Percentiles rank a stretch among this genome's conserved stretches.
These are phyloP conservation scores for Hecatera dysodea DNA, from an alignment of 2,888 invertebrate genomes.

Conservation along the genomic window DNA sequence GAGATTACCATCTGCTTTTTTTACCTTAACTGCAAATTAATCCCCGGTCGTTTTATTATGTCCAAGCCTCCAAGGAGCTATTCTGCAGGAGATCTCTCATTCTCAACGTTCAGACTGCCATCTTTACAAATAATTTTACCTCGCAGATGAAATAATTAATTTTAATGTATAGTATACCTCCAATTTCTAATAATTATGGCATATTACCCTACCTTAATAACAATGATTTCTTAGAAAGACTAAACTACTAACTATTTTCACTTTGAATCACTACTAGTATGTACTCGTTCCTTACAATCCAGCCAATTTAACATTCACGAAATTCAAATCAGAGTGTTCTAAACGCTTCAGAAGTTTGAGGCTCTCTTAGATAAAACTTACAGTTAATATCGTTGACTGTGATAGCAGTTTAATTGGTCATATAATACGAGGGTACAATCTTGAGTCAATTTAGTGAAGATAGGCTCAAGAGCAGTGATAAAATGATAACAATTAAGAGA, in stretches of 20 bases:
- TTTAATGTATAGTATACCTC: no score
- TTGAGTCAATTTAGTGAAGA: conserved; percentile 45
- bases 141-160: no score
- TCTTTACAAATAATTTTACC: no score
- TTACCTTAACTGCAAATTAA: no score
- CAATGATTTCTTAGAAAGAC: not conserved
- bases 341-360: conserved; percentile 61
- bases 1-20: no score
- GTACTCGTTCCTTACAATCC: conserved; percentile 11
- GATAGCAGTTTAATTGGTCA: conserved; percentile 72
- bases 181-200: not conserved
- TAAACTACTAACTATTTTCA: conserved; percentile 7
- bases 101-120: no score
- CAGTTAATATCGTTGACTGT: conserved; percentile 69
- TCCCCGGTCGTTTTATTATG: no score
- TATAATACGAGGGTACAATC: conserved; percentile 61
- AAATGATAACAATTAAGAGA: conserved; percentile 38
- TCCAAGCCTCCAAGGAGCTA: no score
- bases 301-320: conserved; percentile 75
- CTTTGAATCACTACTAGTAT: no score
- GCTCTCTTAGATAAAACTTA: conserved; percentile 70
- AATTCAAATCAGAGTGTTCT: conserved; percentile 78
- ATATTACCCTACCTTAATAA: not conserved
- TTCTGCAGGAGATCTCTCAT: no score
- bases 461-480: conserved; percentile 24